phyloP scores from a whole-genome alignment of 2,113 vertebrate species.

The Hydropotes inermis region DNA sequence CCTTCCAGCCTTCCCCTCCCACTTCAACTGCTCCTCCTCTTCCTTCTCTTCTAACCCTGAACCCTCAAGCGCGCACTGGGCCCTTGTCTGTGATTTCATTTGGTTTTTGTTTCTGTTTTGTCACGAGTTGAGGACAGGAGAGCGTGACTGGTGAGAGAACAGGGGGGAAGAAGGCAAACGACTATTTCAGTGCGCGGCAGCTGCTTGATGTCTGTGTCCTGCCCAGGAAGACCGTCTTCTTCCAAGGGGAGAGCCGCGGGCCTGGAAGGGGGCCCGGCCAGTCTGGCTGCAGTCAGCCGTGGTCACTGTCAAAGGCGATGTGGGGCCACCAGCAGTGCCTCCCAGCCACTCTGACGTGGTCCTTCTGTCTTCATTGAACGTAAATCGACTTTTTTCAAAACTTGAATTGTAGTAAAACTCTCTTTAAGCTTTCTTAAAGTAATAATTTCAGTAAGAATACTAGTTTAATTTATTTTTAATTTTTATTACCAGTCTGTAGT shows the following conservation, averaged over 20 bases:
- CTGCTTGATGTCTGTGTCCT: neutral
- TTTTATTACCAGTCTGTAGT: neutral
- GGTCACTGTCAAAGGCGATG: neutral
- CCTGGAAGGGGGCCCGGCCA: neutral
- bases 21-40: neutral
- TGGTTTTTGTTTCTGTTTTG: neutral
- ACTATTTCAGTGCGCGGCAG: neutral
- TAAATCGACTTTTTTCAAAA: neutral
- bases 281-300: neutral
- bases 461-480: neutral
- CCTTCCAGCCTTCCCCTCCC: neutral
- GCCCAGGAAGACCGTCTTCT: neutral
- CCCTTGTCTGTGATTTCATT: neutral
- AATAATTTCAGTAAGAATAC: neutral
- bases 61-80: neutral
- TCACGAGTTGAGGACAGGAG: neutral
- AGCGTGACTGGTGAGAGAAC: neutral
- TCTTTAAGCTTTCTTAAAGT: neutral
- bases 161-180: neutral
- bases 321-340: neutral
- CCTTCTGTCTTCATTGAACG: neutral
- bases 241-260: neutral
- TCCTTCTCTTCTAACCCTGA: neutral
- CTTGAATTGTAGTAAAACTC: neutral
- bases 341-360: neutral